These are phyloP conservation scores for Equus przewalskii DNA, from an alignment of 2,113 vertebrate species.

Conservation along the genomic window DNA sequence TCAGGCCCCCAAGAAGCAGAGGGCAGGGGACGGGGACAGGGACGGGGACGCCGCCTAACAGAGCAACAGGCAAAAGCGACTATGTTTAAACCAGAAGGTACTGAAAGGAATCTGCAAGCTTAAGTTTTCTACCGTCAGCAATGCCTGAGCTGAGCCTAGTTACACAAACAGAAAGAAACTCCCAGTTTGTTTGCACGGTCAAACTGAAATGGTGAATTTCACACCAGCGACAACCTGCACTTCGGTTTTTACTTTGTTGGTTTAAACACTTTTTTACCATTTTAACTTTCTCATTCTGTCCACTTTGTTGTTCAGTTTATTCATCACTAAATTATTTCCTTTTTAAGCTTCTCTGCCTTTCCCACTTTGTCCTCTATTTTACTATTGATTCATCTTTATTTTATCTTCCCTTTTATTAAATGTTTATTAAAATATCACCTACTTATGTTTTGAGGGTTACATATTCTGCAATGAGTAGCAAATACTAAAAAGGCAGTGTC, in stretches of 20 bases:
- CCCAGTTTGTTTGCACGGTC: not conserved
- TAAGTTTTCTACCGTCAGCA: slow-evolving; percentile 25
- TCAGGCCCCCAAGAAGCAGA: not conserved
- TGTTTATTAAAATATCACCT: slow-evolving; percentile 20
- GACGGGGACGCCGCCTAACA: not conserved
- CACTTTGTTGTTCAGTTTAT: slow-evolving; percentile 19
- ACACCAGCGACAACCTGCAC: not conserved
- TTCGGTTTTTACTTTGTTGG: not conserved
- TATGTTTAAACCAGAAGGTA: not conserved
- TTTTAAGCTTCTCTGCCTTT: slow-evolving; percentile 35
- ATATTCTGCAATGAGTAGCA: not conserved
- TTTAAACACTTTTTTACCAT: not conserved
- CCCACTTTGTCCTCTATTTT: not conserved
- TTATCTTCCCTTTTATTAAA: not conserved
- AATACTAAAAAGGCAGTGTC: not conserved
- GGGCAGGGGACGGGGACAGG: not conserved
- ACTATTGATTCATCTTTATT: slow-evolving; percentile 41
- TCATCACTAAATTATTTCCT: slow-evolving; percentile 7
- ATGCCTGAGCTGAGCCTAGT: not conserved
- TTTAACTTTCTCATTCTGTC: not conserved
- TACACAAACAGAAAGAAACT: not conserved
- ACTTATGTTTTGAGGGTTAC: not conserved
- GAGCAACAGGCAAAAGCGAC: not conserved
- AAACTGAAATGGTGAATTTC: not conserved
- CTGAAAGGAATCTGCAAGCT: not conserved